Conservation (phyloP, 2,113 vertebrate species). For the Calidris pygmaea region DNA sequence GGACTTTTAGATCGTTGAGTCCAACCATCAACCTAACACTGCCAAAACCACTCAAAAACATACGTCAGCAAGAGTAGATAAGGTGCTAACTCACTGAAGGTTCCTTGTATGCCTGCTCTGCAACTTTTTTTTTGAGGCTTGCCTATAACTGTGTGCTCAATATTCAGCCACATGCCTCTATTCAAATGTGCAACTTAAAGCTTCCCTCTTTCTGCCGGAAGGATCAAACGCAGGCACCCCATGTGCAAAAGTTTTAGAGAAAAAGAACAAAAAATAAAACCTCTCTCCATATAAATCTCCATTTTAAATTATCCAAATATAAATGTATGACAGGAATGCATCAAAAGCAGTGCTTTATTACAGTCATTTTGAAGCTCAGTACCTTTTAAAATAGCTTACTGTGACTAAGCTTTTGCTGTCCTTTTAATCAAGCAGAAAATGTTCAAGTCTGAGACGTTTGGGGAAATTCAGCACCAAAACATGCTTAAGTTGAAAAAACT, state of each 20-base stretch:
- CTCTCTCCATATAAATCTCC: neutral
- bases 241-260: neutral
- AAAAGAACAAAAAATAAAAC: neutral
- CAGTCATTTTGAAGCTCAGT: neutral
- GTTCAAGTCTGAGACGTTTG: neutral
- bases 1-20: neutral
- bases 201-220: neutral
- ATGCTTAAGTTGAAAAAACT: neutral
- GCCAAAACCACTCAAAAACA: neutral
- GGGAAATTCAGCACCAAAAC: neutral
- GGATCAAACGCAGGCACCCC: neutral
- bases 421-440: conserved; percentile 10
- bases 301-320: neutral
- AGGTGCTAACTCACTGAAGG: neutral
- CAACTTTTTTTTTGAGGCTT: neutral
- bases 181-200: neutral
- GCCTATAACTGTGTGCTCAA: neutral
- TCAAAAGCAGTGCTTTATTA: neutral
- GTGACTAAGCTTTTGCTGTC: neutral
- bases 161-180: neutral
- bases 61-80: neutral
- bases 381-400: conserved; percentile 22
- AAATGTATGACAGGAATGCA: neutral
- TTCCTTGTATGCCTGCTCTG: neutral
- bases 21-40: neutral